Evolutionary conservation across 2,113 vertebrate genomes (phyloP).

Genomic region (Dolichallabes microphthalmus): DNA sequence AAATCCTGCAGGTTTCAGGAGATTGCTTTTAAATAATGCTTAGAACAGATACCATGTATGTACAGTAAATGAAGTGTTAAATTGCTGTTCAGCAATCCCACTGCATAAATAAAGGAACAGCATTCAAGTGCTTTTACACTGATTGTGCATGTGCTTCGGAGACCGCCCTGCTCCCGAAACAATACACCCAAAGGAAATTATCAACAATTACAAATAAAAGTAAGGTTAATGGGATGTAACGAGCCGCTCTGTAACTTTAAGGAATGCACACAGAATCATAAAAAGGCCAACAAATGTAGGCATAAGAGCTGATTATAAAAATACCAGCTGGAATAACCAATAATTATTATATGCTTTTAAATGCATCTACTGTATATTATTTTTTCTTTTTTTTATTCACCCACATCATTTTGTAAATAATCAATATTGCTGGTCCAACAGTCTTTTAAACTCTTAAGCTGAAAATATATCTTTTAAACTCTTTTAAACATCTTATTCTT

Average conservation of each 20-base stretch:
- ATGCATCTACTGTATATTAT: not conserved
- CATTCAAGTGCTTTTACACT: not conserved
- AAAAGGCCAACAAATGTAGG: not conserved
- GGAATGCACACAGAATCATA: not conserved
- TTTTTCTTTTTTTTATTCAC: not conserved
- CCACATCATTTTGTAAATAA: not conserved
- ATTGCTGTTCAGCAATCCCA: not conserved
- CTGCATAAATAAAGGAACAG: not conserved
- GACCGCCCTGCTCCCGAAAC: not conserved
- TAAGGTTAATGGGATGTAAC: slow-evolving; percentile 17
- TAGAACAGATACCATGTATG: not conserved
- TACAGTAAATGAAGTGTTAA: not conserved
- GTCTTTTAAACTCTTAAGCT: not conserved
- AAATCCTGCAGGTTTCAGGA: too few relatives aligned
- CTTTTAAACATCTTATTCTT: too few relatives aligned
- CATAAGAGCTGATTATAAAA: not conserved
- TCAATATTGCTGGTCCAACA: not conserved
- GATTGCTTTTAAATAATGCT: not conserved
- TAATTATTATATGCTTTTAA: not conserved
- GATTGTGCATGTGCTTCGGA: not conserved
- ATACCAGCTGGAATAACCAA: not conserved
- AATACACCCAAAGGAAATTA: slow-evolving; percentile 6
- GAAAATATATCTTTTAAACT: too few relatives aligned
- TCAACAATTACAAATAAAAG: slow-evolving; percentile 10
- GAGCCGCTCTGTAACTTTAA: not conserved